Percentiles rank a stretch among this genome's conserved stretches.
Evolutionary conservation across 2,888 invertebrate genomes (phyloP).

Genomic region (Bugula neritina): DNA sequence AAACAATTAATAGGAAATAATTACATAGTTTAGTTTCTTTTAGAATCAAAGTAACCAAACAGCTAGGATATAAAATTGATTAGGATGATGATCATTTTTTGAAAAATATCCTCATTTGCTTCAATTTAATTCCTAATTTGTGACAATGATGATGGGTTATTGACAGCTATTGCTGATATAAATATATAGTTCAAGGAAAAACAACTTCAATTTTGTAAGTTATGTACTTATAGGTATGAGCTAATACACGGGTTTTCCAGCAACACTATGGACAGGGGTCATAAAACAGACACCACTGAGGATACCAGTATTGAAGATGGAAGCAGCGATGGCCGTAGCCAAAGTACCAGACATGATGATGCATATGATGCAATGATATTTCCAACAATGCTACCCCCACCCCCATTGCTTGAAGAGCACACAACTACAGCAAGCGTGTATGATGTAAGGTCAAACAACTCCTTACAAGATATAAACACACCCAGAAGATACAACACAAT

Average conservation of each 20-base stretch:
- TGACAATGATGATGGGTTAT: no score
- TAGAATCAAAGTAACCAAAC: no score
- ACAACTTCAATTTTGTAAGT: no score
- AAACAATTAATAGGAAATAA: no score
- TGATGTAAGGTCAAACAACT: neutral
- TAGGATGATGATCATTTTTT: no score
- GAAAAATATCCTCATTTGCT: no score
- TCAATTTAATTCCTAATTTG: no score
- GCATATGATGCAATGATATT: neutral
- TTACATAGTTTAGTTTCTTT: no score
- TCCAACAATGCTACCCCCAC: neutral
- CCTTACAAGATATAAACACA: neutral
- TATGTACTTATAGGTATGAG: conserved; percentile 8
- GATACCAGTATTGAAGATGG: conserved; percentile 21
- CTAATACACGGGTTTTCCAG: conserved; percentile 11
- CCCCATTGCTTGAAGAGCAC: neutral
- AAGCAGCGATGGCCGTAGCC: conserved; percentile 16
- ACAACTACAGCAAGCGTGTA: conserved; percentile 15
- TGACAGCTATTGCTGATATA: no score
- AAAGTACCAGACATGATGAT: conserved; percentile 11
- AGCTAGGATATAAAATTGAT: no score
- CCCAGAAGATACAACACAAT: conserved; percentile 17
- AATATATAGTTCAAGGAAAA: no score
- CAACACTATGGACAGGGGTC: neutral
- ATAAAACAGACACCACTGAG: conserved; percentile 7